Conservation (phyloP, 2,888 invertebrate species). For the Cacoxenus indagator region DNA sequence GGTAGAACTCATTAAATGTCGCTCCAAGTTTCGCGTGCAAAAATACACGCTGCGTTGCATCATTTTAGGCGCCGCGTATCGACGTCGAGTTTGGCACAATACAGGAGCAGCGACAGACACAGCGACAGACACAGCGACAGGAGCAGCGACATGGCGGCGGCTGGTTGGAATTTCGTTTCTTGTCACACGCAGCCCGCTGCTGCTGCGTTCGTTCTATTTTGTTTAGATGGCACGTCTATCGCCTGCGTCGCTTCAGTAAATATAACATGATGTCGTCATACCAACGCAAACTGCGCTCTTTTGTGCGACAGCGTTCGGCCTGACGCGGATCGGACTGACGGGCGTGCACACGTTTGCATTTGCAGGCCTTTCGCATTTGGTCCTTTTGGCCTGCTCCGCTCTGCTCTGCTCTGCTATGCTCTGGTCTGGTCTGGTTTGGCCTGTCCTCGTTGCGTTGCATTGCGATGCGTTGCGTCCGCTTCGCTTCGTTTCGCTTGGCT, state of each 20-base stretch:
- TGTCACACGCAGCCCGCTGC: conserved; percentile 46
- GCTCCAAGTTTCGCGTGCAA: conserved; percentile 9
- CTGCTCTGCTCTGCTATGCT: neutral
- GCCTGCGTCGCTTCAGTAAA: conserved; percentile 38
- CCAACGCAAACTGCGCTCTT: conserved; percentile 30
- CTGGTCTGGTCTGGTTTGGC: conserved; percentile 23
- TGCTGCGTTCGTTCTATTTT: conserved; percentile 32
- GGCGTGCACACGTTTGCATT: too few species aligned
- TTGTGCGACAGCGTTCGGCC: conserved; percentile 51
- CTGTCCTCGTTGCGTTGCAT: neutral
- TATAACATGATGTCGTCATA: conserved; percentile 56
- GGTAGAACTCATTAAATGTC: conserved; percentile 14
- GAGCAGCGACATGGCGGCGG: conserved; percentile 1
- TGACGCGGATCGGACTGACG: too few species aligned
- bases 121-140: conserved; percentile 36
- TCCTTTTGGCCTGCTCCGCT: conserved; percentile 15
- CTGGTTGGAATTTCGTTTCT: conserved; percentile 39
- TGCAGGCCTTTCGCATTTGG: neutral
- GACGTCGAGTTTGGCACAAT: conserved; percentile 40
- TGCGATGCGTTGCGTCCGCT: neutral
- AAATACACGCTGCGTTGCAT: conserved; percentile 47
- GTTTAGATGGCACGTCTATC: conserved; percentile 46
- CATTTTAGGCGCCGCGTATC: conserved; percentile 57
- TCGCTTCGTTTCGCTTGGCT: conserved; percentile 21
- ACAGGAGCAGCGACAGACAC: conserved; percentile 44